Evolutionary conservation across 2,797 vertebrate species (phyloP).

Genomic region (Pachyuromys duprasi): DNA sequence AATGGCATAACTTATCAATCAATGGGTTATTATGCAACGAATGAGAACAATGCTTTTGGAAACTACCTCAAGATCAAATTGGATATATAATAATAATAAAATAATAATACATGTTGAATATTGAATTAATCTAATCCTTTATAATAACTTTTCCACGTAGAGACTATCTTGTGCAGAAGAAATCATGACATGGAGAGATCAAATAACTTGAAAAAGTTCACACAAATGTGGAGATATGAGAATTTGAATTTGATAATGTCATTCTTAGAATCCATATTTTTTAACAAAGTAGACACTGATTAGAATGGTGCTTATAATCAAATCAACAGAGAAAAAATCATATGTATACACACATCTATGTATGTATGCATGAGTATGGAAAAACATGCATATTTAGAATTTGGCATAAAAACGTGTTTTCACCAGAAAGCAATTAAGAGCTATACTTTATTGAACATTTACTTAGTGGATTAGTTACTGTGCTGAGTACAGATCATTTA

Average conservation of each 20-base stretch:
- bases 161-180: not conserved
- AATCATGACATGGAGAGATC: not conserved
- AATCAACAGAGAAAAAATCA: not conserved
- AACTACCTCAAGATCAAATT: not conserved
- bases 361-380: no score
- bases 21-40: not conserved
- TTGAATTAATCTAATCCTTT: not conserved
- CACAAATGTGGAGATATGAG: not conserved
- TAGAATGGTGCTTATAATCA: not conserved
- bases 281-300: not conserved
- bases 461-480: not conserved
- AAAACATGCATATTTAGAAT: not conserved
- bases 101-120: not conserved
- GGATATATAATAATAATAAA: not conserved
- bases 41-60: not conserved
- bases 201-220: slow-evolving; percentile 44
- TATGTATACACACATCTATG: not conserved
- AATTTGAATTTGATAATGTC: not conserved
- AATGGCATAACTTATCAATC: not conserved
- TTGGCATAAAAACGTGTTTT: slow-evolving; percentile 33
- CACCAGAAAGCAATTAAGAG: slow-evolving; percentile 20
- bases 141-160: slow-evolving; percentile 11
- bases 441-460: not conserved
- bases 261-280: not conserved
- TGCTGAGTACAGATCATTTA: not conserved